Percentiles rank a stretch among this genome's conserved stretches.
Evolutionary conservation across 2,888 invertebrate genomes (phyloP).

Genomic region (Heliconius charithonia): DNA sequence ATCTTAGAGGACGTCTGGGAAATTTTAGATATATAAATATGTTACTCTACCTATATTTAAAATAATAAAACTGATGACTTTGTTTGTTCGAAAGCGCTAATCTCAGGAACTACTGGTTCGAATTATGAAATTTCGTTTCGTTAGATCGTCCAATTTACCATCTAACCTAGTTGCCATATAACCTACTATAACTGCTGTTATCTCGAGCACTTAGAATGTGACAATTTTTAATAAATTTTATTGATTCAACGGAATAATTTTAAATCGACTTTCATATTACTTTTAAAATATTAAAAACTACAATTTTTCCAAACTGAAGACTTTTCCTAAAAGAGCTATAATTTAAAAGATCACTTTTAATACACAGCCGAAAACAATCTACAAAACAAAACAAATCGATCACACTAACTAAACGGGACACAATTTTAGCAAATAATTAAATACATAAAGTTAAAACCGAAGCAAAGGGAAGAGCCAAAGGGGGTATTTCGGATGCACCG

Average conservation of each 20-base stretch:
- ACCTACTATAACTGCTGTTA: no score
- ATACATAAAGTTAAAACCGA: neutral
- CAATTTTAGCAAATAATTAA: conserved; percentile 16
- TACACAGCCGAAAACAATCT: neutral
- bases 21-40: neutral
- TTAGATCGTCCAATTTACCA: no score
- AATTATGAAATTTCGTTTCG: no score
- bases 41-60: neutral
- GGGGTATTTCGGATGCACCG: conserved; percentile 65
- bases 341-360: no score
- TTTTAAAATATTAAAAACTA: no score
- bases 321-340: no score
- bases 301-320: no score
- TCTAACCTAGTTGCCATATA: no score
- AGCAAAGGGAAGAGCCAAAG: conserved; percentile 30
- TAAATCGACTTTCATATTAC: no score
- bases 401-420: conserved; percentile 3
- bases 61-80: neutral
- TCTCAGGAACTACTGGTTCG: neutral
- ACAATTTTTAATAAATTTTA: no score
- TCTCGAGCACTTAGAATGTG: no score
- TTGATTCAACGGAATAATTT: no score
- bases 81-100: neutral
- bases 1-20: neutral
- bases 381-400: conserved; percentile 6